Conservation (phyloP, 2,113 vertebrate species). For the Pseudolaguvia tuberculata region DNA sequence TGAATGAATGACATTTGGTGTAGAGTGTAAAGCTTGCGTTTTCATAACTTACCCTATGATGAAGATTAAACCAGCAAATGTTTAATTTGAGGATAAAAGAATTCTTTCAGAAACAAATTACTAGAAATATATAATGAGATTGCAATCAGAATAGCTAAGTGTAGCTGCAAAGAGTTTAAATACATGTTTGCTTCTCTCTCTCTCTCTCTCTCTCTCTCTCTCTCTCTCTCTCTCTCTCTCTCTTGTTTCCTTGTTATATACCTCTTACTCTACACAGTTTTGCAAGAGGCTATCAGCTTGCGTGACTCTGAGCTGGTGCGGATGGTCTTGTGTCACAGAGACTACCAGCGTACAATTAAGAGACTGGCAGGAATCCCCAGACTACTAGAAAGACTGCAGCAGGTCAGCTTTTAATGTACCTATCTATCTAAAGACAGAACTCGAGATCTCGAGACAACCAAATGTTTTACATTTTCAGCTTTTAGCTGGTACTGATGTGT, state of each 20-base stretch:
- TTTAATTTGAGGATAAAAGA: neutral
- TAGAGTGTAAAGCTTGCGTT: neutral
- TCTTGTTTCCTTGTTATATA: neutral
- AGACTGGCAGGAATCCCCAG: conserved; percentile 89
- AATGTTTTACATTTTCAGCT: too few relatives aligned
- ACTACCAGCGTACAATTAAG: conserved; percentile 92
- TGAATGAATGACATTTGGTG: neutral
- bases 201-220: neutral
- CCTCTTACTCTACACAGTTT: conserved; percentile 58
- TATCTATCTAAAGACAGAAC: neutral
- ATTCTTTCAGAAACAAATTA: neutral
- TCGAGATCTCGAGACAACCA: neutral
- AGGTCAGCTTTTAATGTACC: conserved; percentile 68
- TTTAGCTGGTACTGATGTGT: neutral
- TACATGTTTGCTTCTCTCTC: neutral
- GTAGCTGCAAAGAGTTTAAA: neutral
- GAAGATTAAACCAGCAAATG: neutral
- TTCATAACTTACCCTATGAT: too few relatives aligned
- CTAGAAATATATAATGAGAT: neutral
- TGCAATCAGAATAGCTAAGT: neutral
- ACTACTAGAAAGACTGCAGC: conserved; percentile 88
- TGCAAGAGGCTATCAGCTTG: conserved; percentile 94
- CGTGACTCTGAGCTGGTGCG: conserved; percentile 88
- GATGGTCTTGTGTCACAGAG: conserved; percentile 86
- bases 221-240: neutral